phyloP scores from a whole-genome alignment of 2,113 vertebrate species.

The Columbina picui region DNA sequence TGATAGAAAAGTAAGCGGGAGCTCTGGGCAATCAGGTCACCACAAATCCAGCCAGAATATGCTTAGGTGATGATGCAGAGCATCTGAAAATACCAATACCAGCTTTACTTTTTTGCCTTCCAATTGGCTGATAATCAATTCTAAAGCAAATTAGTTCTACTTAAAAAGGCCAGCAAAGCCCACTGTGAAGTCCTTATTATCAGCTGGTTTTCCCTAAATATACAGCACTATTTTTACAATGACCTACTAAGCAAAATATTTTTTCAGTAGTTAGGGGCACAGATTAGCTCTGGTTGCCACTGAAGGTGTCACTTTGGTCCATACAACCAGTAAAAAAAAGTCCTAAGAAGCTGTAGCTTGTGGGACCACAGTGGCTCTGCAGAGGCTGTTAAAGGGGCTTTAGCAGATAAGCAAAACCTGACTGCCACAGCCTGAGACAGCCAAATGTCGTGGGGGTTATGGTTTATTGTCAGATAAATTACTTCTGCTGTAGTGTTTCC shows the following conservation, averaged over 20 bases:
- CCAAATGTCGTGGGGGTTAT: background rate
- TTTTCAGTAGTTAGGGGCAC: background rate
- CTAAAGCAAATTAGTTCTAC: background rate
- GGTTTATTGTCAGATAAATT: slow-evolving; percentile 9
- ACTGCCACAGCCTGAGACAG: background rate
- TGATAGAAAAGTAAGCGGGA: background rate
- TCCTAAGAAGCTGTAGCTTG: background rate
- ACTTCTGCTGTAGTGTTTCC: background rate
- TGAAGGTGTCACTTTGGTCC: background rate
- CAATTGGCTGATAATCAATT: background rate
- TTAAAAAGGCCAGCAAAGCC: background rate
- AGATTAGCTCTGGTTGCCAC: background rate
- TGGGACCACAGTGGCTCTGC: background rate
- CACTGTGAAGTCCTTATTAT: background rate
- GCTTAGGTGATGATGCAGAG: background rate
- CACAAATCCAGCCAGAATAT: background rate
- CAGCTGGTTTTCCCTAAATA: background rate
- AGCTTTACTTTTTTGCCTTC: slow-evolving; percentile 14
- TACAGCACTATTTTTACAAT: background rate
- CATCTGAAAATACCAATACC: background rate
- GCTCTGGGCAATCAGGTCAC: background rate
- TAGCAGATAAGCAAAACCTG: background rate
- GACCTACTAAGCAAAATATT: background rate
- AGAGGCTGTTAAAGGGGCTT: background rate
- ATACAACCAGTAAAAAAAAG: background rate